A percentile compares a stretch with the other conserved stretches of the same genome.
Conservation (phyloP, 2,113 vertebrate species). For the Scartelaos histophorus region DNA sequence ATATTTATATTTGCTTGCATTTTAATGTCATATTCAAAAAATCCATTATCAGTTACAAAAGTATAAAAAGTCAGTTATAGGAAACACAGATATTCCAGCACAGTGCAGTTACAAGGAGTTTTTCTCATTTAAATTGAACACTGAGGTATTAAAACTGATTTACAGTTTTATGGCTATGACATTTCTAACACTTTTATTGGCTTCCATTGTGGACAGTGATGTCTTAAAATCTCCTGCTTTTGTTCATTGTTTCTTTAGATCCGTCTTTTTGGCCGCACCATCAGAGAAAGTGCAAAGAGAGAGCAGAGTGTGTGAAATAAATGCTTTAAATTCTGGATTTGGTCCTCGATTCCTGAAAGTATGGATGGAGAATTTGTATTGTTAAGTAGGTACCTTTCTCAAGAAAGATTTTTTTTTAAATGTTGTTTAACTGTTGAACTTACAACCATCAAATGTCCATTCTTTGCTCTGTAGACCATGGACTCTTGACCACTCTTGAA, state of each 20-base stretch:
- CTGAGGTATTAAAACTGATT: slow-evolving; percentile 38
- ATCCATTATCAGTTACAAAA: not conserved
- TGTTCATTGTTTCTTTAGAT: not conserved
- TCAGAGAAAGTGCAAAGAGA: slow-evolving; percentile 12
- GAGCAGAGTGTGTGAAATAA: slow-evolving; percentile 23
- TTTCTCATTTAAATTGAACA: slow-evolving; percentile 23
- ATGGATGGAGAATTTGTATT: not conserved
- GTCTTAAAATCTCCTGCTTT: slow-evolving; percentile 5
- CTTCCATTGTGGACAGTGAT: not conserved
- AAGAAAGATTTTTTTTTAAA: not conserved
- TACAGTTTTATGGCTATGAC: slow-evolving; percentile 31
- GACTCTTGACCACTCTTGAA: slow-evolving; percentile 85
- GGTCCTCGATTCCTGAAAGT: slow-evolving; percentile 66
- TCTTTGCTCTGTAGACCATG: slow-evolving; percentile 90
- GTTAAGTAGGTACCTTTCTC: not conserved
- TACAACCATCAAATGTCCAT: slow-evolving; percentile 91
- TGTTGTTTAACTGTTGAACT: slow-evolving; percentile 47
- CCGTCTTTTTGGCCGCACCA: slow-evolving; percentile 18
- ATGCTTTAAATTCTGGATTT: slow-evolving; percentile 60
- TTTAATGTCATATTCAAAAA: not conserved
- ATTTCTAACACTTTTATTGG: slow-evolving; percentile 13
- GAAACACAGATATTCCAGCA: not conserved
- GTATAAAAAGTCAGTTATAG: not conserved
- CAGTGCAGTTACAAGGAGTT: slow-evolving; percentile 21
- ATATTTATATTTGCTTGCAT: too few relatives aligned